Conservation (phyloP, 2,888 invertebrate species). For the Cerastis rubricosa region DNA sequence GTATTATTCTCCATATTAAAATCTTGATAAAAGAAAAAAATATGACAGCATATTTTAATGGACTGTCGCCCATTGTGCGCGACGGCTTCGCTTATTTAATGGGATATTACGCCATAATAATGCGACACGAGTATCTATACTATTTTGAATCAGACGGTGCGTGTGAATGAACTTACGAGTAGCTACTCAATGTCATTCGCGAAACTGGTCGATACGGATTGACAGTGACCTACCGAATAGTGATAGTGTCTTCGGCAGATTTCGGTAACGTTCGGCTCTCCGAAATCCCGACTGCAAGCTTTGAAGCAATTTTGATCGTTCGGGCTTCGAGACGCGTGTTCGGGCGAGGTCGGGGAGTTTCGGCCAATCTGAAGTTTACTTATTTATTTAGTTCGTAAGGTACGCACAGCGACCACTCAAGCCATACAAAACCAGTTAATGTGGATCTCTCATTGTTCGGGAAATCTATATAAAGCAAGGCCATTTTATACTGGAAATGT, state of each 20-base stretch:
- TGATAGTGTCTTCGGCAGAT: slow-evolving; percentile 41
- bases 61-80: slow-evolving; percentile 28
- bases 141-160: slow-evolving; percentile 40
- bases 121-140: slow-evolving; percentile 19
- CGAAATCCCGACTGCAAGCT: slow-evolving; percentile 11
- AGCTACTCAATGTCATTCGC: slow-evolving; percentile 56
- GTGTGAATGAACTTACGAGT: slow-evolving; percentile 64
- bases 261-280: slow-evolving; percentile 42
- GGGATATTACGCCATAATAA: slow-evolving; percentile 52
- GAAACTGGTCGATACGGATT: slow-evolving; percentile 52
- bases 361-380: slow-evolving; percentile 25
- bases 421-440: too few species aligned
- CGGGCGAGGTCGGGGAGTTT: slow-evolving; percentile 16
- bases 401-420: background rate
- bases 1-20: slow-evolving; percentile 17
- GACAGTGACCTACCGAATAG: slow-evolving; percentile 61
- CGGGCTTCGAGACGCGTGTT: slow-evolving; percentile 14
- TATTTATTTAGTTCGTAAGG: slow-evolving; percentile 24
- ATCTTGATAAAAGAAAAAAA: slow-evolving; percentile 24
- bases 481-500: too few species aligned
- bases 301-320: slow-evolving; percentile 13
- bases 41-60: slow-evolving; percentile 11
- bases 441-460: too few species aligned
- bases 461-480: too few species aligned
- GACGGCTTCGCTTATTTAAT: slow-evolving; percentile 32